These are phyloP conservation scores for Danaus melanippus DNA, from an alignment of 1,140 invertebrate genomes.

Conservation along the genomic window DNA sequence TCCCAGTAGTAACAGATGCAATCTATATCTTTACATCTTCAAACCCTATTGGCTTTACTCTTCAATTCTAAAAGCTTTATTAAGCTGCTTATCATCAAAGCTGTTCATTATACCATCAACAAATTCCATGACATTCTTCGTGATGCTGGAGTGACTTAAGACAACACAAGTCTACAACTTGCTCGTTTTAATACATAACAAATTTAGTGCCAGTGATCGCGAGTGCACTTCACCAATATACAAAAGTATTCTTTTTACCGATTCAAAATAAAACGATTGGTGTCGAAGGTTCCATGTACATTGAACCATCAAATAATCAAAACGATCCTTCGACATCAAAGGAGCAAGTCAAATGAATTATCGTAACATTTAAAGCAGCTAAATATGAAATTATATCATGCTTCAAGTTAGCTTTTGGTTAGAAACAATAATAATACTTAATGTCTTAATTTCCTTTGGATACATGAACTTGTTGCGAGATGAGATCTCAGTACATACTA, in stretches of 20 bases:
- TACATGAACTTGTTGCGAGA: no score
- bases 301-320: constrained; percentile 30
- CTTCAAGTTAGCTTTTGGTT: constrained; percentile 47
- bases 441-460: background rate
- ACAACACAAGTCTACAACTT: constrained; percentile 24
- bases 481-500: no score
- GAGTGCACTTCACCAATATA: constrained; percentile 20
- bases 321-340: constrained; percentile 56
- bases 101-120: no score
- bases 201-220: constrained; percentile 13
- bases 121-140: no score
- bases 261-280: constrained; percentile 19
- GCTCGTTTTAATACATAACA: constrained; percentile 10
- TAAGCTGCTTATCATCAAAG: no score
- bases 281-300: constrained; percentile 55
- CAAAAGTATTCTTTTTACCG: no score
- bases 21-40: no score
- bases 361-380: constrained; percentile 44
- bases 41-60: no score
- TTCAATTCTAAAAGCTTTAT: no score
- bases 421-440: background rate
- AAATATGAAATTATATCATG: constrained; percentile 26
- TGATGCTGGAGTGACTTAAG: constrained; percentile 12
- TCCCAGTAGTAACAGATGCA: no score
- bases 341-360: constrained; percentile 70